A percentile compares a stretch with the other conserved stretches of the same genome.
Conservation (phyloP, 2,113 vertebrate genomes). For the Anthoscopus minutus region DNA sequence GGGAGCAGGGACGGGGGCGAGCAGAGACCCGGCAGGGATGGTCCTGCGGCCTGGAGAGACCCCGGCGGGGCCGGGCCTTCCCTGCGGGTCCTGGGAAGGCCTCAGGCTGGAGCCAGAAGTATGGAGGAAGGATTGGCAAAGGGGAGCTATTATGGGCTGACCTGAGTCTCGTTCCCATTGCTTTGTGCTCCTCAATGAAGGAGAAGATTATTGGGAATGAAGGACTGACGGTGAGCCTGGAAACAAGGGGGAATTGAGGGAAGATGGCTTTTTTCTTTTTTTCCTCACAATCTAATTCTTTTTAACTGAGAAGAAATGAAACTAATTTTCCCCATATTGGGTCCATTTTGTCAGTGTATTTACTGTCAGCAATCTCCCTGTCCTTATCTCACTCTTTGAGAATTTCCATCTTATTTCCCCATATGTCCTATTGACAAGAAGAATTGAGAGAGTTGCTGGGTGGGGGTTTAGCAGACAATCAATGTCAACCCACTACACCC, state of each 20-base stretch:
- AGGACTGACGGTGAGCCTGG: not conserved
- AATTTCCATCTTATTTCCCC: not conserved
- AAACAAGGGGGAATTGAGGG: not conserved
- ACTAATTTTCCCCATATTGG: not conserved
- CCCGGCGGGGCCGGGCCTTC: rapidly evolving
- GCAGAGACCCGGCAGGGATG: not conserved
- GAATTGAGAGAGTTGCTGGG: not conserved
- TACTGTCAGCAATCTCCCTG: rapidly evolving
- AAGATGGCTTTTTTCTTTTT: not conserved
- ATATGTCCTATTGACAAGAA: not conserved
- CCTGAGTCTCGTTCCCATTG: rapidly evolving
- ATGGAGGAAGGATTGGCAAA: rapidly evolving
- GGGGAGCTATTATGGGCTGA: not conserved
- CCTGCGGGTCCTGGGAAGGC: rapidly evolving
- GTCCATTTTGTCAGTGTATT: not conserved
- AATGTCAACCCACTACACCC: not conserved
- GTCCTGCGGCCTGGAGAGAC: too few relatives aligned
- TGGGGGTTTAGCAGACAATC: not conserved
- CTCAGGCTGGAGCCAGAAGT: rapidly evolving
- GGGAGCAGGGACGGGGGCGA: not conserved
- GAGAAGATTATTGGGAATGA: too few relatives aligned
- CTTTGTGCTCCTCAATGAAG: rapidly evolving
- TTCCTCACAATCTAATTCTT: not conserved
- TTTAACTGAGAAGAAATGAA: not conserved
- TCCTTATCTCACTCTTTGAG: not conserved